Evolutionary conservation across 2,888 invertebrate species (phyloP).

Genomic region (Creontiades dilutus): DNA sequence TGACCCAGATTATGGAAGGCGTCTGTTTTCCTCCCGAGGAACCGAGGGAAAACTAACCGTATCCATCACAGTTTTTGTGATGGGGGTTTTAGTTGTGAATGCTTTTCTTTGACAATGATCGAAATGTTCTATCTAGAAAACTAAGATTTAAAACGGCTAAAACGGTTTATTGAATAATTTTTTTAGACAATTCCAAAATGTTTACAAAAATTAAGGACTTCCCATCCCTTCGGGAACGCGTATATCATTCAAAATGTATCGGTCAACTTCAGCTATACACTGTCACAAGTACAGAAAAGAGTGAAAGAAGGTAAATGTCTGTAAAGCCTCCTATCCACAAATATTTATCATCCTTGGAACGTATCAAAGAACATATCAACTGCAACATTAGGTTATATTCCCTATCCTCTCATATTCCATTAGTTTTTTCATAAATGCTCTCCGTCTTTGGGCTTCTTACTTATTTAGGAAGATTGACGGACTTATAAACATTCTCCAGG

Average conservation of each 20-base stretch:
- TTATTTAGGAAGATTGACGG: not conserved
- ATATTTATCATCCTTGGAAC: conserved; percentile 63
- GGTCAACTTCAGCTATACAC: conserved; percentile 60
- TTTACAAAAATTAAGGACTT: no score
- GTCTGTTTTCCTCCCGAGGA: no score
- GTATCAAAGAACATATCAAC: not conserved
- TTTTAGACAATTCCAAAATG: no score
- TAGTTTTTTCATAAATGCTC: not conserved
- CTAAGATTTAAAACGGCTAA: no score
- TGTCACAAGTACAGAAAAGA: conserved; percentile 48
- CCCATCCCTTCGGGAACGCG: not conserved
- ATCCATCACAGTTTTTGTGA: no score
- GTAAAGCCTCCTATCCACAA: conserved; percentile 54
- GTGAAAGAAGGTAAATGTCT: conserved; percentile 58
- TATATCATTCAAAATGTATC: conserved; percentile 61
- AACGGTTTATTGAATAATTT: no score
- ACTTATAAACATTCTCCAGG: not conserved
- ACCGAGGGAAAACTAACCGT: no score
- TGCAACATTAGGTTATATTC: conserved; percentile 3
- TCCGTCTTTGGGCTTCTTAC: not conserved
- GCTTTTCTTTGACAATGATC: no score
- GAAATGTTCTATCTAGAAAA: no score
- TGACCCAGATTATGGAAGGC: no score
- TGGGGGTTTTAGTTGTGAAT: no score
- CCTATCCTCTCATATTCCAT: not conserved